Conservation (phyloP, 2,888 invertebrate genomes). For the Caenorhabditis macrosperma region DNA sequence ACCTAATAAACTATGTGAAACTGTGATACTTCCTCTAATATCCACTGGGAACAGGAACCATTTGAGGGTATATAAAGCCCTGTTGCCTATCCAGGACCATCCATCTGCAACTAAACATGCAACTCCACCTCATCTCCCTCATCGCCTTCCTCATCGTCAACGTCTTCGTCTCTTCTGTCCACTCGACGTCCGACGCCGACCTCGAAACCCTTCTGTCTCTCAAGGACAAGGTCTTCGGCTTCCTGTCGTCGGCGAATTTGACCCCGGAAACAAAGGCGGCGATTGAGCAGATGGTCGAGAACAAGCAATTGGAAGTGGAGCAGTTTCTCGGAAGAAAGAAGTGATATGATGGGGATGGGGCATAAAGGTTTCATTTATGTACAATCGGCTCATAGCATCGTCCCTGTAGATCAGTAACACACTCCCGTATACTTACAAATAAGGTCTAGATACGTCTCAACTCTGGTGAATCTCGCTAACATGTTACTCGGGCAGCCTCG, state of each 20-base stretch:
- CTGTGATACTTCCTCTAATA: too few species aligned
- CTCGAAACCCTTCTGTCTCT: neutral
- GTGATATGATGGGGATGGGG: neutral
- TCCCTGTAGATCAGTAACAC: slow-evolving; percentile 63
- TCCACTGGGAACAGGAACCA: too few species aligned
- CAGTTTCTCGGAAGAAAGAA: neutral
- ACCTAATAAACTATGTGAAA: too few species aligned
- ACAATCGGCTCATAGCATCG: neutral
- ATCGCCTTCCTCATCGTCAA: neutral
- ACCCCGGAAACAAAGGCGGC: neutral
- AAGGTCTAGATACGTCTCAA: slow-evolving; percentile 68
- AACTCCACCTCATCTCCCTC: neutral
- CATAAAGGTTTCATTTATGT: too few species aligned
- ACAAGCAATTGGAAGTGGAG: neutral
- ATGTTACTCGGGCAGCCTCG: slow-evolving; percentile 78
- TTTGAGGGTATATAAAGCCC: too few species aligned
- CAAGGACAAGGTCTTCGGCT: slow-evolving; percentile 4
- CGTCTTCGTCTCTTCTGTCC: neutral
- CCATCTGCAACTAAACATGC: neutral
- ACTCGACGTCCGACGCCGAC: neutral
- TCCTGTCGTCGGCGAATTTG: neutral
- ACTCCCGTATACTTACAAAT: slow-evolving; percentile 76
- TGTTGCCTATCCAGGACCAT: too few species aligned
- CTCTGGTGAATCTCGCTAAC: slow-evolving; percentile 76
- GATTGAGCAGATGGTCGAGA: neutral